Evolutionary conservation across 2,113 vertebrate genomes (phyloP), one percentile per base, ranked within the genome.

Genomic region (Ammospiza nelsoni): DNA sequence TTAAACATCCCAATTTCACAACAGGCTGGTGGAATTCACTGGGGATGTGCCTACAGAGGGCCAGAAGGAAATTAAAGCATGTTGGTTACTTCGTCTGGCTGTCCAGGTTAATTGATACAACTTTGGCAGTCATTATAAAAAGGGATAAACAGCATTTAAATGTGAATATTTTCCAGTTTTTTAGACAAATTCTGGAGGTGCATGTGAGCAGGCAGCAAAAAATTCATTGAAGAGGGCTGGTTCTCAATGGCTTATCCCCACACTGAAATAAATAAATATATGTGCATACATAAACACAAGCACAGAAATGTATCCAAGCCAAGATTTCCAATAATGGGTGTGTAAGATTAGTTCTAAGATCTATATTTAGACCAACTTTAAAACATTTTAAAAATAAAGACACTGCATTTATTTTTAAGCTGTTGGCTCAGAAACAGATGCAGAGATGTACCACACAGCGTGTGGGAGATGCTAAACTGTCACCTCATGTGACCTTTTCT

Each of bases 81-180:
- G 29, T 41, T 94, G 48, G 76, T 84, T 90, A 75, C 61, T 90
- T 88, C 0, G 2, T 78, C 69, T 75, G 83, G 44, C 94, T 5
- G 2, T 80, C 76, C 51, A 86, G 79, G 90, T 79, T 96, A 95
- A 96, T 69, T 93, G 88, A 89, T 89, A 86, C 80, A 65, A 54
- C 58, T 94, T 87, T 90, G 69, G 61, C 65, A 68, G n/a, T 54
- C 80, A 54, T 88, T 73, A 92, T 17, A 62, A 54, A 95, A 80
- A 78, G 28, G 52, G 58, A 72, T 65, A 65, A 87, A 23, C 31
- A 62, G n/a, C 44, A 81, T 84, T 87, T 84, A 52, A 15, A 72
- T 29, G 29, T 65, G 74, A 93, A 58, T 75, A 82, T 91, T 89
- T 84, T 66, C 57, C 76, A 68, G 8, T 77, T 78, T 78, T 78